Percentiles rank a stretch among this genome's conserved stretches.
Evolutionary conservation across 2,113 vertebrate species (phyloP).

Genomic region (Muntiacus reevesi): DNA sequence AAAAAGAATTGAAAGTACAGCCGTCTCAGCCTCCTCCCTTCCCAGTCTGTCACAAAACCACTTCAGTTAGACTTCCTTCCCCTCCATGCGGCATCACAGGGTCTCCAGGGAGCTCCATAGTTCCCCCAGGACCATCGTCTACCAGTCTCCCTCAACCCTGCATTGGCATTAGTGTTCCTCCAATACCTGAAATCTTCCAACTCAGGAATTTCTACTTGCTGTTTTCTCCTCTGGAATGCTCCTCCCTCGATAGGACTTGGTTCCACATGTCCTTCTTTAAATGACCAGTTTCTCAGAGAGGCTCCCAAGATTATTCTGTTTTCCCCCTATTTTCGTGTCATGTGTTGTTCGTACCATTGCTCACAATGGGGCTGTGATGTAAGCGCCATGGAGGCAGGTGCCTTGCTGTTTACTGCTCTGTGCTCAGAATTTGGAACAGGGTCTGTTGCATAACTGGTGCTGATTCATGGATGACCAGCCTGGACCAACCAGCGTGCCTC

Average conservation of each 20-base stretch:
- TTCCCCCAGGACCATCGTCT: not conserved
- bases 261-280: not conserved
- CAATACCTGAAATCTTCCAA: not conserved
- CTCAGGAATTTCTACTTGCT: not conserved
- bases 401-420: not conserved
- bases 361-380: not conserved
- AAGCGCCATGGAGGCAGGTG: not conserved
- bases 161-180: not conserved
- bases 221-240: not conserved
- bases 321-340: not conserved
- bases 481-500: not conserved
- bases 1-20: not conserved
- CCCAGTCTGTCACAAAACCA: not conserved
- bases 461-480: not conserved
- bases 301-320: not conserved
- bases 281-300: not conserved
- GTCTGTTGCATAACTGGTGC: not conserved
- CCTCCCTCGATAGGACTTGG: not conserved
- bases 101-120: not conserved
- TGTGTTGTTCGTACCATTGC: not conserved
- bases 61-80: not conserved
- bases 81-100: not conserved
- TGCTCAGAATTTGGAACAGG: not conserved
- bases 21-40: not conserved
- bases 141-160: not conserved